A percentile compares a stretch with the other conserved stretches of the same genome.
phyloP scores from a whole-genome alignment of 2,888 invertebrate genomes.

The Drosophila histrio region DNA sequence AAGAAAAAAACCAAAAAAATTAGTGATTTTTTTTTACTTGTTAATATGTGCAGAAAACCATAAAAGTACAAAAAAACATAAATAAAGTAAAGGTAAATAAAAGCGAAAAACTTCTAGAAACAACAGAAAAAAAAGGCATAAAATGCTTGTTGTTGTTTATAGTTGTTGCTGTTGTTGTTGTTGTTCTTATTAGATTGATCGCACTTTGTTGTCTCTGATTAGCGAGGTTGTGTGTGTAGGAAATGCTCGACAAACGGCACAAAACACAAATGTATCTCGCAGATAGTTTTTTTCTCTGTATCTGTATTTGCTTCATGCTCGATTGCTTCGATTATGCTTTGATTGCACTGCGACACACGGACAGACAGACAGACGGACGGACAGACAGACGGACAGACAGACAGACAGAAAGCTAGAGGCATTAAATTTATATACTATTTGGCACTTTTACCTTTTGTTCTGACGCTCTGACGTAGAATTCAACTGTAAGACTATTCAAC shows the following conservation, averaged over 20 bases:
- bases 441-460: conserved; percentile 63
- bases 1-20: no score
- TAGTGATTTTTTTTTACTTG: conserved; percentile 11
- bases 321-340: conserved; percentile 70
- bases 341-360: conserved; percentile 51
- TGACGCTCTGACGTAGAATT: conserved; percentile 19
- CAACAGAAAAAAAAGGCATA: conserved; percentile 28
- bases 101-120: conserved; percentile 10
- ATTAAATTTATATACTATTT: conserved; percentile 58
- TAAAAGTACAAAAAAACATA: conserved; percentile 15
- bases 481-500: conserved; percentile 36
- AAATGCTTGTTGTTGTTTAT: conserved; percentile 44
- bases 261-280: conserved; percentile 46
- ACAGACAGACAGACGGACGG: neutral
- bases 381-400: neutral
- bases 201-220: conserved; percentile 20
- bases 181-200: conserved; percentile 46
- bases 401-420: conserved; percentile 15
- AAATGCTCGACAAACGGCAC: conserved; percentile 47
- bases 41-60: conserved; percentile 20
- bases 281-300: conserved; percentile 39
- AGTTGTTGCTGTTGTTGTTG: conserved; percentile 12
- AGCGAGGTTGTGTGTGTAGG: conserved; percentile 35
- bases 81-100: conserved; percentile 39
- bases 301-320: conserved; percentile 57